Evolutionary conservation across 2,797 vertebrate genomes (phyloP).

Genomic region (Gorsachius magnificus): DNA sequence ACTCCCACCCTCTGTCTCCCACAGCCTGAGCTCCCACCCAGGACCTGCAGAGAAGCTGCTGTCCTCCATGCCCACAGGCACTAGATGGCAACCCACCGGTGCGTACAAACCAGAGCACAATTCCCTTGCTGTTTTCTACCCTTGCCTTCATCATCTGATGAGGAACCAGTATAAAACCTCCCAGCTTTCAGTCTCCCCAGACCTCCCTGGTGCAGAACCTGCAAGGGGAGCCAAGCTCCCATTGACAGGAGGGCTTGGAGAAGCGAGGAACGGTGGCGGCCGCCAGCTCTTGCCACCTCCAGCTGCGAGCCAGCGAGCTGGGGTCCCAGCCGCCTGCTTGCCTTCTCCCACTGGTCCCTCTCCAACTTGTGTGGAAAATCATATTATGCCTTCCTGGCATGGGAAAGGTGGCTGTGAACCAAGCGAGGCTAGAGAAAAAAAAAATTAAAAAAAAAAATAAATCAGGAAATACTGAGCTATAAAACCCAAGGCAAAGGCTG

Average conservation of each 20-base stretch:
- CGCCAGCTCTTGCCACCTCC: background rate
- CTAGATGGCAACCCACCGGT: background rate
- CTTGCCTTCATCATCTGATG: fast-evolving
- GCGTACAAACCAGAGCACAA: background rate
- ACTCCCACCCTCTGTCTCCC: background rate
- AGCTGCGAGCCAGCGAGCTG: background rate
- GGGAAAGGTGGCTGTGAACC: background rate
- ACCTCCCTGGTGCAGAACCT: background rate
- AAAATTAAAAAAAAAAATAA: background rate
- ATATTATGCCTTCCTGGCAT: background rate
- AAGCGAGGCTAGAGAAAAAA: background rate
- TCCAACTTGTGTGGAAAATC: background rate
- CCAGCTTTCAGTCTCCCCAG: background rate
- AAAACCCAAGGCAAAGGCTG: background rate
- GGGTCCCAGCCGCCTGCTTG: background rate
- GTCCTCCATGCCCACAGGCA: background rate
- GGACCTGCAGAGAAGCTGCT: background rate
- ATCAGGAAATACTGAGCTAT: slow-evolving; percentile 20
- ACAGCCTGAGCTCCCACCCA: background rate
- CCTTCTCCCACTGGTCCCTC: background rate
- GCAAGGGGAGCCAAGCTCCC: background rate
- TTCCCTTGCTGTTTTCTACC: background rate
- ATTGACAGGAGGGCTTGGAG: background rate
- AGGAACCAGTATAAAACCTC: background rate
- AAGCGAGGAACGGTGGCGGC: fast-evolving